Evolutionary conservation across 1,140 invertebrate species (phyloP), one percentile per base, ranked within the genome.

Genomic region (Tetraneura akinire): DNA sequence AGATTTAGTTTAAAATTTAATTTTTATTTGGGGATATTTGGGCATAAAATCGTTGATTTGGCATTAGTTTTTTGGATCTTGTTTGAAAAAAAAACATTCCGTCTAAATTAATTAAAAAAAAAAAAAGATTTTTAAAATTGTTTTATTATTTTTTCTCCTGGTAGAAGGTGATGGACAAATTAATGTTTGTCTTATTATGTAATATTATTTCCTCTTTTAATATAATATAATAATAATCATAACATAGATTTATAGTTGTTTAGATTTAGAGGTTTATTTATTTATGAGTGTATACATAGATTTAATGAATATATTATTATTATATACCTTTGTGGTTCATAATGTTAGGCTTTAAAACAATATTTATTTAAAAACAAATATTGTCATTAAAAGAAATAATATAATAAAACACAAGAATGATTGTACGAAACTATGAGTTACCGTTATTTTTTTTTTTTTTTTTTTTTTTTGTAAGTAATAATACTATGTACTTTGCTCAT

Each of bases 241-340:
- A 76, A 76, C 53, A 76, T 78, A 76, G 32, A 42, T 76, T 37
- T 32, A 76, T 76, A 78, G 37, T 60, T 78, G 74, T 60, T 78
- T 78, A 78, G 37, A 51, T 3, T 78, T 78, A 78, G 37, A 78
- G 55, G 47, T 78, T 62, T 78, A 78, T 78, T 78, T 78, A 78
- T 78, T 78, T 78, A 78, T 62, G 74, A 6, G 74, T 78, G 74
- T 62, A 78, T 78, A 60, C 37, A 60, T 78, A 78, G 55, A 47
- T 62, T 78, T 78, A 78, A 42, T 26, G 37, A 37, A 62, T 78
- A 78, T 74, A 57, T 60, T 55, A 74, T 73, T 71, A 71, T 71
- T 55, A 78, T 78, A 78, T 78, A 78, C 74, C 74, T 78, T 78
- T 78, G 74, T 78, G 74, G 74, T 78, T 78, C 74, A 78, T 76